These are phyloP conservation scores for Gastrophysa polygoni DNA, from an alignment of 2,888 invertebrate genomes.

Conservation along the genomic window DNA sequence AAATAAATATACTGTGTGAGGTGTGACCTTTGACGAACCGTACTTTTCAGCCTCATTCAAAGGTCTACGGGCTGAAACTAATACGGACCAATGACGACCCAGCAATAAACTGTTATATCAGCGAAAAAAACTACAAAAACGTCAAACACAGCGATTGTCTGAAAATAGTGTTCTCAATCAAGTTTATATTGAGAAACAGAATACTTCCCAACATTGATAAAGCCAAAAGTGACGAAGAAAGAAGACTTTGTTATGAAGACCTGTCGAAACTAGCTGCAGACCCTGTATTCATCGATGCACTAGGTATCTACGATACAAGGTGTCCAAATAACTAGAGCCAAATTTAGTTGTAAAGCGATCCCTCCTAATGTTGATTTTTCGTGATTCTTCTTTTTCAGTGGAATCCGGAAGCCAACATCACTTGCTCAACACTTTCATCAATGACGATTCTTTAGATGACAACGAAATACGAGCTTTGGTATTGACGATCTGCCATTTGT, in stretches of 20 bases:
- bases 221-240: slow-evolving; percentile 18
- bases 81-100: slow-evolving; percentile 39
- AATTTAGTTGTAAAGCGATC: too few relatives aligned
- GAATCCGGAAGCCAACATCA: slow-evolving; percentile 27
- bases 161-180: slow-evolving; percentile 50
- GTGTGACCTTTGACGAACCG: too few relatives aligned
- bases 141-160: slow-evolving; percentile 51
- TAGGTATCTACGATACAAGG: slow-evolving; percentile 39
- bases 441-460: slow-evolving; percentile 22
- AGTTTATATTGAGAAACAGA: slow-evolving; percentile 43
- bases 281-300: slow-evolving; percentile 49
- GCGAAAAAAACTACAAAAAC: slow-evolving; percentile 46
- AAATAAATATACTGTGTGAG: too few relatives aligned
- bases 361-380: too few relatives aligned
- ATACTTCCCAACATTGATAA: slow-evolving; percentile 44
- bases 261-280: slow-evolving; percentile 47
- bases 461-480: slow-evolving; percentile 36
- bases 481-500: slow-evolving; percentile 47
- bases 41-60: slow-evolving; percentile 38
- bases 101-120: slow-evolving; percentile 42
- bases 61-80: slow-evolving; percentile 49
- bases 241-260: slow-evolving; percentile 42
- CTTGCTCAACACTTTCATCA: slow-evolving; percentile 36
- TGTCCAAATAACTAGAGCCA: too few relatives aligned
- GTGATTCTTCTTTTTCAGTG: slow-evolving; percentile 39